These are phyloP conservation scores for Macaria liturata DNA, from an alignment of 2,888 invertebrate species.

Conservation along the genomic window DNA sequence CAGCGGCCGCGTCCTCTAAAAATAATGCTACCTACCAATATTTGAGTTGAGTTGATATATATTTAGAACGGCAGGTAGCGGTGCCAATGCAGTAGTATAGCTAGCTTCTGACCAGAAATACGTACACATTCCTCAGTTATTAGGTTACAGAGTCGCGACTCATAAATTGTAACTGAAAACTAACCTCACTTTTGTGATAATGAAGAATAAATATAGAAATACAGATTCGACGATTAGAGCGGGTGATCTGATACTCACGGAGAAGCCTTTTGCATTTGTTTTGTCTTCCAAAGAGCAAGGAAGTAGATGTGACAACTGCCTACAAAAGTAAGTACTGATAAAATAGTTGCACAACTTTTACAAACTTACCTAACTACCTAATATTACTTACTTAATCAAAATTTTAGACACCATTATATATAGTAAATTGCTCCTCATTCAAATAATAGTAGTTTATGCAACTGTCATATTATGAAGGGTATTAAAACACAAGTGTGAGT, in stretches of 20 bases:
- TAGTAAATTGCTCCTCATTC: too few relatives aligned
- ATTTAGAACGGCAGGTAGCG: conserved; percentile 68
- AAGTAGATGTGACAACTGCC: conserved; percentile 90
- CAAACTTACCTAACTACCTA: too few relatives aligned
- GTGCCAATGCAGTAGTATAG: conserved; percentile 59
- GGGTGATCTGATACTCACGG: conserved; percentile 87
- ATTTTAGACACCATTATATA: too few relatives aligned
- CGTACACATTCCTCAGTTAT: conserved; percentile 58
- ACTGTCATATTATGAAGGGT: too few relatives aligned
- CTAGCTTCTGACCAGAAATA: conserved; percentile 46
- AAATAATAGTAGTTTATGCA: too few relatives aligned
- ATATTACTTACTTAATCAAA: too few relatives aligned
- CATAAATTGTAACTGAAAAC: conserved; percentile 20
- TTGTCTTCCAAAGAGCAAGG: conserved; percentile 88
- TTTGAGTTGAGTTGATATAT: conserved; percentile 65
- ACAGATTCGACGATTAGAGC: conserved; percentile 74
- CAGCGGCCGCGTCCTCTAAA: conserved; percentile 65
- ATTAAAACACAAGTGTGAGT: too few relatives aligned
- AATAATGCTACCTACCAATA: conserved; percentile 75
- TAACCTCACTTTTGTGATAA: conserved; percentile 34
- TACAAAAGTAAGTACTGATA: conserved; percentile 83
- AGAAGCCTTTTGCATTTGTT: conserved; percentile 90
- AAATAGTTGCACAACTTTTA: too few relatives aligned
- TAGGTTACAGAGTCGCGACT: conserved; percentile 43
- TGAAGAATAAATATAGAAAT: conserved; percentile 73